phyloP scores from a whole-genome alignment of 1,140 invertebrate species.

The Pseudachorutes palmiensis region DNA sequence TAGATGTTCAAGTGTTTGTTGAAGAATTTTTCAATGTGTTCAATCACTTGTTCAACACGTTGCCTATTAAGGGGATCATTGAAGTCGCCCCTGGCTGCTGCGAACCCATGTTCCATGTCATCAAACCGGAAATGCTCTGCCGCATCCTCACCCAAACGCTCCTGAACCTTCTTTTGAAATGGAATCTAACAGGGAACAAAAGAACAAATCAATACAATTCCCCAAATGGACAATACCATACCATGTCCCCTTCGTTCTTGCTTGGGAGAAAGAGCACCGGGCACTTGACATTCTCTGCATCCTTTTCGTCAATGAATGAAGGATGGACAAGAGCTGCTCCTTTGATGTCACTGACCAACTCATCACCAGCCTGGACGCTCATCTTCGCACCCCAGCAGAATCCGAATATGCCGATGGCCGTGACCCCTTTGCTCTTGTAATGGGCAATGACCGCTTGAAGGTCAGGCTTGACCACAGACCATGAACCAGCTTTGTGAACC shows the following conservation, averaged over 20 bases:
- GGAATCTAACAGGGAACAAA: constrained; percentile 22
- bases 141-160: constrained; percentile 21
- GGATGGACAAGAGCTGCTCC: constrained; percentile 24
- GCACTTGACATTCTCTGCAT: constrained; percentile 17
- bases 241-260: constrained; percentile 30
- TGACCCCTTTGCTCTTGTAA: constrained; percentile 18
- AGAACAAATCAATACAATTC: neutral
- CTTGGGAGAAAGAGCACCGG: constrained; percentile 28
- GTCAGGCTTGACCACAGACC: constrained; percentile 19
- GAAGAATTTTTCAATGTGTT: constrained; percentile 17
- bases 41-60: constrained; percentile 30
- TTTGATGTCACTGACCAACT: constrained; percentile 4
- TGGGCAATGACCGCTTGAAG: neutral
- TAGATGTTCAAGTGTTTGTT: constrained; percentile 11
- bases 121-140: constrained; percentile 27
- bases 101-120: constrained; percentile 33
- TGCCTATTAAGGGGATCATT: constrained; percentile 16
- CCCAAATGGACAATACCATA: too few relatives aligned
- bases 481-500: constrained; percentile 7
- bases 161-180: constrained; percentile 20
- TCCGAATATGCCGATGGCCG: constrained; percentile 29
- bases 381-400: constrained; percentile 36
- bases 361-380: constrained; percentile 1
- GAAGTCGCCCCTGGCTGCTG: constrained; percentile 29
- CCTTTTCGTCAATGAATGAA: constrained; percentile 8